Conservation (phyloP, 2,113 vertebrate species). For the Leucopsar rothschildi region DNA sequence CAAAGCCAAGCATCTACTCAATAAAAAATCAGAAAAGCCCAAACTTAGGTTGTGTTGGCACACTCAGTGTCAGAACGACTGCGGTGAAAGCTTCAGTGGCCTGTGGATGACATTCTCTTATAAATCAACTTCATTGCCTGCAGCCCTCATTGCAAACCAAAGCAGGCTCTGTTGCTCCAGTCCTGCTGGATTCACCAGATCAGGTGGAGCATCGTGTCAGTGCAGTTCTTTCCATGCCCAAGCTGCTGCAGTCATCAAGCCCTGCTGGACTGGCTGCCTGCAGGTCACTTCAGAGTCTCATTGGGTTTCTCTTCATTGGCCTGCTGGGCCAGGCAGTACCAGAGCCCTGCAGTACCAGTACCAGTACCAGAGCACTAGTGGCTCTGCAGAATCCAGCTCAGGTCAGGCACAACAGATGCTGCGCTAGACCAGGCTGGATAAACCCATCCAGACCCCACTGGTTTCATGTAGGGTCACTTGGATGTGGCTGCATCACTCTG, state of each 20-base stretch:
- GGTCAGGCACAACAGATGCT: background rate
- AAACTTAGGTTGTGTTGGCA: background rate
- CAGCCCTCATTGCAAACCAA: background rate
- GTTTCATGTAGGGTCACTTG: background rate
- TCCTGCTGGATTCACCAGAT: background rate
- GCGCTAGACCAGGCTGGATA: background rate
- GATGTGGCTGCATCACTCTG: background rate
- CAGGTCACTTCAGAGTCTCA: background rate
- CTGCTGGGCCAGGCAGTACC: background rate
- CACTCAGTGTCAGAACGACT: background rate
- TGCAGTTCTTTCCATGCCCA: background rate
- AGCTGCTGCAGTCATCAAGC: background rate
- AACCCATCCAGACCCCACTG: background rate
- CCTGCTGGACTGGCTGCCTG: background rate
- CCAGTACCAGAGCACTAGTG: too few species aligned
- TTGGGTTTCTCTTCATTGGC: background rate
- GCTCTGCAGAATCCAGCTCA: background rate
- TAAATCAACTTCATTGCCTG: background rate
- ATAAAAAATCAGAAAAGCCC: background rate
- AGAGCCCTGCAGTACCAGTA: background rate
- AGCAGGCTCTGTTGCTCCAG: background rate
- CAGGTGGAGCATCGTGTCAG: fast-evolving
- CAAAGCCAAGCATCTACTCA: background rate
- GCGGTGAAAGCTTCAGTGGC: background rate
- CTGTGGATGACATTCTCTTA: background rate